phyloP scores from a whole-genome alignment of 2,113 vertebrate species.

The Hippocampus zosterae region DNA sequence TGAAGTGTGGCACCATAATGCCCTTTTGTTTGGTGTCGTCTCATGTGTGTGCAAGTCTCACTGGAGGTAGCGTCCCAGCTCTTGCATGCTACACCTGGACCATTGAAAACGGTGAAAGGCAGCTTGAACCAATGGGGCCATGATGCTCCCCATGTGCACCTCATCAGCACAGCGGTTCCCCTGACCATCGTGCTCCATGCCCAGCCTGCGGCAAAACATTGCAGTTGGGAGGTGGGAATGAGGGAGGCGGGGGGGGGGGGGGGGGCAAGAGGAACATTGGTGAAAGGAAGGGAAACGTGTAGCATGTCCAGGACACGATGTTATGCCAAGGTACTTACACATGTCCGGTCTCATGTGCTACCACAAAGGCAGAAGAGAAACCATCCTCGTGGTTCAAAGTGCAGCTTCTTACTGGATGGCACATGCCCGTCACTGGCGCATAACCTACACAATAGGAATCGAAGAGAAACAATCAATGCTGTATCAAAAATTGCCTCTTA shows the following conservation, averaged over 20 bases:
- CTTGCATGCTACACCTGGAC: conserved; percentile 97
- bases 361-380: conserved; percentile 96
- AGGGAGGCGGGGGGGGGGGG: no score
- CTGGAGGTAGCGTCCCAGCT: conserved; percentile 91
- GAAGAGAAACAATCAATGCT: background rate
- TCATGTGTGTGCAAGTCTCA: conserved; percentile 67
- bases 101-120: conserved; percentile 98
- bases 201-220: conserved; percentile 71
- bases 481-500: background rate
- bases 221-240: background rate
- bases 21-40: no score
- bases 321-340: conserved; percentile 80
- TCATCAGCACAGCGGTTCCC: conserved; percentile 96
- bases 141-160: conserved; percentile 96
- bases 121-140: conserved; percentile 95
- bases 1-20: no score
- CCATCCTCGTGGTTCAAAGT: conserved; percentile 97
- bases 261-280: background rate
- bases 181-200: conserved; percentile 97
- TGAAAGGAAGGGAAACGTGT: background rate
- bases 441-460: conserved; percentile 75
- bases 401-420: conserved; percentile 94
- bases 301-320: conserved; percentile 1
- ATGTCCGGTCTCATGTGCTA: conserved; percentile 96
- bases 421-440: conserved; percentile 96